phyloP scores from a whole-genome alignment of 2,113 vertebrate genomes.

The Oryzias celebensis region DNA sequence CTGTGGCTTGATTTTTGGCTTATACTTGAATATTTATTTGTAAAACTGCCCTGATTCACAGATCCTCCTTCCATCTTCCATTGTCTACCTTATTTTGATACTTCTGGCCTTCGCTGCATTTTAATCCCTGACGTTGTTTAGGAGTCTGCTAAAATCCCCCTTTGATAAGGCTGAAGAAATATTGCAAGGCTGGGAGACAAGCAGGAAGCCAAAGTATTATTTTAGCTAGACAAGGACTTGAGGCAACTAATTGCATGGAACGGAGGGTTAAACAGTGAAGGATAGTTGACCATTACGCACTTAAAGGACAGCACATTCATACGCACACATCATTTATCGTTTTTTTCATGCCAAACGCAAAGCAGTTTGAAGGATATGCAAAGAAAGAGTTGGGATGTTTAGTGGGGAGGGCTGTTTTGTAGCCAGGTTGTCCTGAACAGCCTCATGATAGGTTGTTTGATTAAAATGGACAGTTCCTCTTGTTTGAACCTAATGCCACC shows the following conservation, averaged over 20 bases:
- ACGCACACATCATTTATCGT: background rate
- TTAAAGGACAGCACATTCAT: conserved; percentile 34
- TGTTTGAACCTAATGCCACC: conserved; percentile 33
- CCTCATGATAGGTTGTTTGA: conserved; percentile 7
- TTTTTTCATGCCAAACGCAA: too few species aligned
- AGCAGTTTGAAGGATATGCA: conserved; percentile 57
- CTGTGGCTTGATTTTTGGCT: too few species aligned
- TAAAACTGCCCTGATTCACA: too few species aligned
- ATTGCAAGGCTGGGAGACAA: conserved; percentile 50
- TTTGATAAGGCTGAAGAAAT: conserved; percentile 58
- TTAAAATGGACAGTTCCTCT: conserved; percentile 39
- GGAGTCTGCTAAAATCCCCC: conserved; percentile 52
- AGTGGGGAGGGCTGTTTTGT: conserved; percentile 41
- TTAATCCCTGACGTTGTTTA: conserved; percentile 10
- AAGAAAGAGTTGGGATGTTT: conserved; percentile 31
- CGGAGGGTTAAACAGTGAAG: conserved; percentile 36
- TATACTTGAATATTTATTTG: too few species aligned
- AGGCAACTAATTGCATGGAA: conserved; percentile 26
- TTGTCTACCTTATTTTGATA: too few species aligned
- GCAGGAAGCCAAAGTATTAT: conserved; percentile 74
- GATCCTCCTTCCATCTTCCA: too few species aligned
- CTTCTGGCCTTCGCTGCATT: too few species aligned
- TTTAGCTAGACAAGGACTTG: conserved; percentile 67
- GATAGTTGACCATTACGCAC: conserved; percentile 45
- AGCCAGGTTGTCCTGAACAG: conserved; percentile 51